phyloP scores from a whole-genome alignment of 2,888 invertebrate species.

The Zaprionus obscuricornis region DNA sequence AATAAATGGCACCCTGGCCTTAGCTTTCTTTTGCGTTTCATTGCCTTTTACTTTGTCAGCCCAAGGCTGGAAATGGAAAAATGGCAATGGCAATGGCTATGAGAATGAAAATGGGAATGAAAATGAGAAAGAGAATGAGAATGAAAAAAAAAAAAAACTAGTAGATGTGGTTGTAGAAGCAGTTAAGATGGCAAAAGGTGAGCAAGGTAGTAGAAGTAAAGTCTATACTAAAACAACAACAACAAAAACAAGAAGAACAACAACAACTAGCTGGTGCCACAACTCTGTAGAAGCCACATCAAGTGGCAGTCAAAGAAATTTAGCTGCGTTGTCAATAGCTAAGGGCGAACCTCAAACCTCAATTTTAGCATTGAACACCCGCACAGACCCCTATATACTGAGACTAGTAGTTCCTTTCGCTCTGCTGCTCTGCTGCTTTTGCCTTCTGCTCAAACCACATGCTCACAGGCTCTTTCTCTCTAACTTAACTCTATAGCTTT shows the following conservation, averaged over 20 bases:
- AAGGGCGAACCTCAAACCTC: constrained; percentile 12
- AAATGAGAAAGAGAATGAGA: neutral
- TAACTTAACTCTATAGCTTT: neutral
- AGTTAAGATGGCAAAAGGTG: too few species aligned
- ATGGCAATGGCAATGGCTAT: neutral
- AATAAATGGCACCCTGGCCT: constrained; percentile 11
- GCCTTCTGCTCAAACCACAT: neutral
- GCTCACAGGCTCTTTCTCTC: neutral
- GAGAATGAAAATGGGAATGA: neutral
- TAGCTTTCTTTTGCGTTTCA: constrained; percentile 22
- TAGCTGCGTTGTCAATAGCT: constrained; percentile 42
- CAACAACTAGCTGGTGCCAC: too few species aligned
- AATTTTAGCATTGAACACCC: neutral
- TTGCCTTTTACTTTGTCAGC: constrained; percentile 16
- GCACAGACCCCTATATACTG: constrained; percentile 26
- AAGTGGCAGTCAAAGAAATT: constrained; percentile 52
- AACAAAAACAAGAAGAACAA: too few species aligned
- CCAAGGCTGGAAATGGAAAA: constrained; percentile 5
- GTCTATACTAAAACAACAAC: too few species aligned
- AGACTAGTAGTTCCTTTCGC: neutral
- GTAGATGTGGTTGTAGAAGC: too few species aligned
- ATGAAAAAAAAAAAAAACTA: too few species aligned
- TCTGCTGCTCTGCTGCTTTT: neutral
- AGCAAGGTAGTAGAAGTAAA: too few species aligned
- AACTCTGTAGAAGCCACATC: constrained; percentile 11